phyloP scores from a whole-genome alignment of 2,888 invertebrate species.

The Polia nebulosa region DNA sequence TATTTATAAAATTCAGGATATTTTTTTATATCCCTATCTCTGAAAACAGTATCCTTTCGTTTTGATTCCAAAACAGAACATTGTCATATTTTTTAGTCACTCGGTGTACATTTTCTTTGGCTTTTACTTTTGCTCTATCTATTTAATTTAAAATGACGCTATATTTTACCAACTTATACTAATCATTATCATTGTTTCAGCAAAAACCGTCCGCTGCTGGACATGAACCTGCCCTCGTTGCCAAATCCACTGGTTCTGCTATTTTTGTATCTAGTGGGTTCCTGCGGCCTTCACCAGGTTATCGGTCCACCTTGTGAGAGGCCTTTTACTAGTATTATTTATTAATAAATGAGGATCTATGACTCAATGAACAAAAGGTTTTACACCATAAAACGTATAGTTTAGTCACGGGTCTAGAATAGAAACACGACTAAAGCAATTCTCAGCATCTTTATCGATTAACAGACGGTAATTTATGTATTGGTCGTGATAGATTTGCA shows the following conservation, averaged over 20 bases:
- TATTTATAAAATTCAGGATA: neutral
- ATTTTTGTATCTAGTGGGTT: neutral
- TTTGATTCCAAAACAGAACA: neutral
- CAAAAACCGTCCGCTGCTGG: neutral
- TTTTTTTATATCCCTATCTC: neutral
- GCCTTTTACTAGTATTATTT: neutral
- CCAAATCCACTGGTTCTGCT: neutral
- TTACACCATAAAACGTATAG: neutral
- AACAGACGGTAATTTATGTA: constrained; percentile 20
- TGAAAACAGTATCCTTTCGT: too few species aligned
- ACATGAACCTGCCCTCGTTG: neutral
- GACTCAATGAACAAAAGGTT: constrained; percentile 3
- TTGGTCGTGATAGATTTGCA: constrained; percentile 12
- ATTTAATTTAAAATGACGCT: neutral
- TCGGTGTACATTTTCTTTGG: neutral
- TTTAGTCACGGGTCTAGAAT: constrained; percentile 2
- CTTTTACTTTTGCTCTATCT: neutral
- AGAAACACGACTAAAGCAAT: neutral
- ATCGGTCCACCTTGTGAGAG: neutral
- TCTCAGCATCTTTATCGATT: constrained; percentile 19
- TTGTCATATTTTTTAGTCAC: too few species aligned
- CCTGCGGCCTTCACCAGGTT: neutral
- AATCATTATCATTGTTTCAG: too few species aligned
- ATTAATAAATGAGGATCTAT: neutral
- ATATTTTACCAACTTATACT: neutral